A percentile compares a stretch with the other conserved stretches of the same genome.
Conservation (phyloP, 2,797 vertebrate species). For the Fistularia tabacaria region DNA sequence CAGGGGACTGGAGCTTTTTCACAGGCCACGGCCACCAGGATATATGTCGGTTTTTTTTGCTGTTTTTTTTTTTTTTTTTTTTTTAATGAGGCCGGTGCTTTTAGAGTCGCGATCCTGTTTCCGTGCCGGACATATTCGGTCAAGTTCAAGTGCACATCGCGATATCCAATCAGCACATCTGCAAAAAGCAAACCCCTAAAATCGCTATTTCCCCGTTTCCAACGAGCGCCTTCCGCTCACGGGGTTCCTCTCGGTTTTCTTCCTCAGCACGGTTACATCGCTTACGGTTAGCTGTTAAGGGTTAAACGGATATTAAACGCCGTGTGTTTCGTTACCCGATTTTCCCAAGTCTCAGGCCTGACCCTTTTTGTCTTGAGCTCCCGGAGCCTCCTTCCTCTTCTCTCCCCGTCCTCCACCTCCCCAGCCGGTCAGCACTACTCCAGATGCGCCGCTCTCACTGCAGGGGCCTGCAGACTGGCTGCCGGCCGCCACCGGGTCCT, state of each 20-base stretch:
- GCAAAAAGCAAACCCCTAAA: conserved; percentile 38
- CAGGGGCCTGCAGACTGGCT: conserved; percentile 62
- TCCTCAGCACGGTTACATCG: conserved; percentile 43
- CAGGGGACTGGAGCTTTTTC: conserved; percentile 41
- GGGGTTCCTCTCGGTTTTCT: conserved; percentile 35
- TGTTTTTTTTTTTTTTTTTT: conserved; percentile 22
- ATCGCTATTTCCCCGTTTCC: conserved; percentile 57
- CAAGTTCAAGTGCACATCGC: conserved; percentile 71
- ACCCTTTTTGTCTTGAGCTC: conserved; percentile 78
- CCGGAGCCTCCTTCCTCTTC: conserved; percentile 85
- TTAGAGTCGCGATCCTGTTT: conserved; percentile 29
- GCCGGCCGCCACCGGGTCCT: conserved; percentile 69
- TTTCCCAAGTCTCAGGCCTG: conserved; percentile 79
- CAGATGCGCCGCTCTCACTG: conserved; percentile 78
- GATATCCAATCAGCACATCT: conserved; percentile 66
- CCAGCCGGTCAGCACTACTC: conserved; percentile 81
- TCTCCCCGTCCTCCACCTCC: conserved; percentile 85
- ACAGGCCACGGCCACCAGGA: conserved; percentile 58
- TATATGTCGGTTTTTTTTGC: conserved; percentile 7
- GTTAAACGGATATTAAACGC: conserved; percentile 52
- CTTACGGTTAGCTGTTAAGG: conserved; percentile 10
- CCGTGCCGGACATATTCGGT: conserved; percentile 32
- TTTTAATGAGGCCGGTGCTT: conserved; percentile 27
- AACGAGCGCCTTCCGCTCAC: conserved; percentile 67
- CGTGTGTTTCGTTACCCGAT: conserved; percentile 76